Evolutionary conservation across 2,113 vertebrate species (phyloP).

Genomic region (Pelecanus crispus): DNA sequence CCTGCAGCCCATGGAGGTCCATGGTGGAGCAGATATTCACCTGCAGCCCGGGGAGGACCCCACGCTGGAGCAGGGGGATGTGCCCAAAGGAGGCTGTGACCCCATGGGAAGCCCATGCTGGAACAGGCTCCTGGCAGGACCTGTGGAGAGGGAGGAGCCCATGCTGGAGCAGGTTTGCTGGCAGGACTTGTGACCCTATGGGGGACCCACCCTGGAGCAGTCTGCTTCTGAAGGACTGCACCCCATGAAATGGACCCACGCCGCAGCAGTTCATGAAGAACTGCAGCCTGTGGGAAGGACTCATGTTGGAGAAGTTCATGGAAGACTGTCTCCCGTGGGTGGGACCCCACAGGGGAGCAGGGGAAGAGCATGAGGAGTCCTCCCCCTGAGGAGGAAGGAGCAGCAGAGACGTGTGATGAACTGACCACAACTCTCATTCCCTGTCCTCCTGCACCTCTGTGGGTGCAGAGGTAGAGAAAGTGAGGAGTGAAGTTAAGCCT

Average conservation of each 20-base stretch:
- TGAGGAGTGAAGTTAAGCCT: neutral
- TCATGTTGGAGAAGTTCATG: neutral
- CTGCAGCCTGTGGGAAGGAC: neutral
- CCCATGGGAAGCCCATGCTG: neutral
- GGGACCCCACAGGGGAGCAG: neutral
- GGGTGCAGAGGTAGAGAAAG: neutral
- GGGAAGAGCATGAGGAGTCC: neutral
- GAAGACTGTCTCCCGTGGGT: neutral
- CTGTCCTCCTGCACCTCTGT: accelerated
- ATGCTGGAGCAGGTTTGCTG: too few species aligned
- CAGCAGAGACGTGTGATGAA: neutral
- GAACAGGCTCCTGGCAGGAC: too few species aligned
- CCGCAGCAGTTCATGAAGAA: neutral
- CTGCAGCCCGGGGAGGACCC: neutral
- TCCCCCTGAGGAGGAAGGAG: neutral
- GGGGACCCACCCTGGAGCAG: neutral
- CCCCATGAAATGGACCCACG: too few species aligned
- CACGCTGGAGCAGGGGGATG: neutral
- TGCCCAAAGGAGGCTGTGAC: neutral
- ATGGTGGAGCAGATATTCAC: neutral
- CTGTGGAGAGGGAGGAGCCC: too few species aligned
- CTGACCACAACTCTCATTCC: neutral
- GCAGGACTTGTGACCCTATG: too few species aligned
- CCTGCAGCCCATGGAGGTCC: too few species aligned
- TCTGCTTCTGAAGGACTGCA: too few species aligned